Evolutionary conservation across 2,797 vertebrate genomes (phyloP).

Genomic region (Fundulus diaphanus): DNA sequence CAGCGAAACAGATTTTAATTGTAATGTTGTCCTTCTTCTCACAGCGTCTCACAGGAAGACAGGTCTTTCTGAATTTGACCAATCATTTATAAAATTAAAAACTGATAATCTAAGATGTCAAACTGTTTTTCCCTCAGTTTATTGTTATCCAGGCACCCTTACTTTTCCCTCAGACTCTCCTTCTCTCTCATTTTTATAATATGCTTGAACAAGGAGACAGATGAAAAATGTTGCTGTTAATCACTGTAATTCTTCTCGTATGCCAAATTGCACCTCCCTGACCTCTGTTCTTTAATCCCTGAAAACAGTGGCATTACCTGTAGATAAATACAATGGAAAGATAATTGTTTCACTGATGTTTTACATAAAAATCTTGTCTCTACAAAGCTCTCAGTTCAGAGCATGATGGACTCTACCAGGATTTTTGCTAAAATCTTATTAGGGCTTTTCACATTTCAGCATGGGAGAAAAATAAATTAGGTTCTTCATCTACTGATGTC

Average conservation of each 20-base stretch:
- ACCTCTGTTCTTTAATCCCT: no score
- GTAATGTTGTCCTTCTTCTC: no score
- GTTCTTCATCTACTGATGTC: constrained; percentile 39
- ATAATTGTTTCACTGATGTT: constrained; percentile 12
- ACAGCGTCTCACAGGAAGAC: neutral
- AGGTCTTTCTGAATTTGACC: constrained; percentile 1
- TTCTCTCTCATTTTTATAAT: constrained; percentile 19
- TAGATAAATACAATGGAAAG: constrained; percentile 25
- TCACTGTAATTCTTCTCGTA: no score
- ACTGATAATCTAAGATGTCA: constrained; percentile 50
- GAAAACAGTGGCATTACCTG: constrained; percentile 13
- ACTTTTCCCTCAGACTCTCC: neutral
- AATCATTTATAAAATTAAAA: constrained; percentile 35
- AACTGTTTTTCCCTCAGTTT: constrained; percentile 38
- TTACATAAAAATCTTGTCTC: constrained; percentile 10
- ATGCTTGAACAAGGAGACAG: constrained; percentile 2
- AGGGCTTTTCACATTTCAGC: constrained; percentile 43
- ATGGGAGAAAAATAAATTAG: constrained; percentile 41
- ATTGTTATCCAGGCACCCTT: constrained; percentile 15
- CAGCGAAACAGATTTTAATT: no score
- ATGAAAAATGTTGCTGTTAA: constrained; percentile 6
- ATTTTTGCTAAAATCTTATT: constrained; percentile 45
- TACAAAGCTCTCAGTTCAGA: constrained; percentile 16
- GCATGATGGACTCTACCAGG: constrained; percentile 18
- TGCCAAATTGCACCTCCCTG: no score